Percentiles rank a stretch among this genome's conserved stretches.
Evolutionary conservation across 1,140 invertebrate species (phyloP).

Genomic region (Colletes gigas): DNA sequence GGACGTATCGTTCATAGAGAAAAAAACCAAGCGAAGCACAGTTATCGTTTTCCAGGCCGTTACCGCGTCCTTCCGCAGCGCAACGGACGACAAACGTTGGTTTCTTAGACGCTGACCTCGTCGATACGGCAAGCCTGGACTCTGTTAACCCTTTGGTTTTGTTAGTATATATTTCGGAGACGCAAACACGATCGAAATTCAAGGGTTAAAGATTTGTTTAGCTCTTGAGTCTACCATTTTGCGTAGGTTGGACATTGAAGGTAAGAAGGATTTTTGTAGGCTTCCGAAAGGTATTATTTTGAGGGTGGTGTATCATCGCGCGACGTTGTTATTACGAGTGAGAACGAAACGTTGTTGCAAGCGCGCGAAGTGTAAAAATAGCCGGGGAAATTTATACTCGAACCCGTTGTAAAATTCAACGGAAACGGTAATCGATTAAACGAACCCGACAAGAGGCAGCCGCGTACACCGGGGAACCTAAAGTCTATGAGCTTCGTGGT

Average conservation of each 20-base stretch:
- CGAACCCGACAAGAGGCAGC: constrained; percentile 38
- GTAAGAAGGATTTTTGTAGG: no score
- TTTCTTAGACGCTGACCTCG: neutral
- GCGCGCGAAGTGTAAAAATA: constrained; percentile 13
- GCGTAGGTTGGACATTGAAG: no score
- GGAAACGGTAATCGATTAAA: constrained; percentile 53
- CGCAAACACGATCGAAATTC: no score
- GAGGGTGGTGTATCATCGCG: no score
- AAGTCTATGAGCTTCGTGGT: constrained; percentile 27
- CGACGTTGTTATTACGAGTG: neutral
- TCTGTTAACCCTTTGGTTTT: no score
- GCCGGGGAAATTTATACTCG: neutral
- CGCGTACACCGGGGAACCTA: neutral
- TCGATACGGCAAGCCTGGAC: neutral
- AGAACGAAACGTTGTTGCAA: neutral
- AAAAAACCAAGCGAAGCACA: neutral
- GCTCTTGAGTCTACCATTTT: no score
- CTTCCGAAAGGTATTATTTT: no score
- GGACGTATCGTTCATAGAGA: constrained; percentile 20
- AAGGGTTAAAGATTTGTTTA: no score
- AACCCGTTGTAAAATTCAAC: constrained; percentile 53
- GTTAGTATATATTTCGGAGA: no score
- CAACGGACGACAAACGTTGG: neutral
- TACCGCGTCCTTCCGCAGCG: neutral
- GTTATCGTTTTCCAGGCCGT: constrained; percentile 16